These are phyloP conservation scores for Turdus rufiventris DNA, from an alignment of 2,113 vertebrate genomes.

Conservation along the genomic window DNA sequence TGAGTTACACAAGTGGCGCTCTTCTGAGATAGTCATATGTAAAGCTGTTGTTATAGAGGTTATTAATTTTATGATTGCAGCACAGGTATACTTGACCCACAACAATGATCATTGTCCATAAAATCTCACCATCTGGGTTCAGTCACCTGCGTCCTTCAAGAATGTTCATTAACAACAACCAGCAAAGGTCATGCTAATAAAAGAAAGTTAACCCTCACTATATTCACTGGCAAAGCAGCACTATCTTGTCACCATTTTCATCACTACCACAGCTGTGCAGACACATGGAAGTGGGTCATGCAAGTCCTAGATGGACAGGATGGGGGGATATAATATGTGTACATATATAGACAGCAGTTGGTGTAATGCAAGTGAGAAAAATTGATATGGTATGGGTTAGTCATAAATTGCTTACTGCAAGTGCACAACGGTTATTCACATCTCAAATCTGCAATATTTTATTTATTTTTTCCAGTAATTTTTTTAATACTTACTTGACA, in stretches of 20 bases:
- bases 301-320: not conserved
- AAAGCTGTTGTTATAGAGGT: conserved; percentile 69
- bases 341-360: not conserved
- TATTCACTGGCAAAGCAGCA: conserved; percentile 57
- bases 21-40: conserved; percentile 67
- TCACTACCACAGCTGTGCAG: not conserved
- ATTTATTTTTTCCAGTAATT: not conserved
- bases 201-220: conserved; percentile 73
- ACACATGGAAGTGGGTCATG: not conserved
- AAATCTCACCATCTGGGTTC: conserved; percentile 43
- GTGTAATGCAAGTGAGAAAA: not conserved
- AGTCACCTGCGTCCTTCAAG: conserved; percentile 45
- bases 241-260: not conserved
- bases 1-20: conserved; percentile 66
- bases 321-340: not conserved
- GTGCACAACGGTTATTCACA: not conserved
- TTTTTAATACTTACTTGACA: not conserved
- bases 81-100: conserved; percentile 80
- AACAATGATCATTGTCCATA: conserved; percentile 65
- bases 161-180: conserved; percentile 75
- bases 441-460: not conserved
- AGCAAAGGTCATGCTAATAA: conserved; percentile 82
- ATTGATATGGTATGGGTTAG: not conserved
- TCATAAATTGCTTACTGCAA: not conserved
- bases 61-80: conserved; percentile 82